Evolutionary conservation across 2,797 vertebrate genomes (phyloP), one percentile per base, ranked within the genome.

Genomic region (Crocidura indochinensis): DNA sequence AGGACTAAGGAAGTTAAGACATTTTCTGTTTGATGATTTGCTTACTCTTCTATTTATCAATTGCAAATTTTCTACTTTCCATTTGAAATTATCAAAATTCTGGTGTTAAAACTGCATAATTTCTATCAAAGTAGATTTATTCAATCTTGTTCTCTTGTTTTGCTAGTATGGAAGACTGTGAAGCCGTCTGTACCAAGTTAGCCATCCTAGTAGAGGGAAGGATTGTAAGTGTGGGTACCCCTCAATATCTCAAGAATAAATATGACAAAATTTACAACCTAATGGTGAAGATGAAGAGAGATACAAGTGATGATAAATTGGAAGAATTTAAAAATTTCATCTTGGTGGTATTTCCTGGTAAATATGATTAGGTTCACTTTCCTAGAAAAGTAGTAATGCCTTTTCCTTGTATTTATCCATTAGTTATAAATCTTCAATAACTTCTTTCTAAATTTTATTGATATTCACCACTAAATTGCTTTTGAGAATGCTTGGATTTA

Each of bases 221-320:
- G 62, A 67, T 96, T 0, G 8, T 81, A 67, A 94, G 93, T 47
- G 27, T 96, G 29, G 95, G 95, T 10, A 96, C 84, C 85, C 93
- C 93, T 81, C 95, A 96, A 77, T 75, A 96, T 20, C 95, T 96
- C 69, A 96, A 96, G 71, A 93, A 62, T 84, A 96, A 94, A 46
- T 96, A 91, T 84, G 94, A 93, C 27, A 49, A 87, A 11, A 8
- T 91, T 77, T 95, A 96, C 20, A 91, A 29, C 74, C 53, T 96
- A 49, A 87, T 71, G 46, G 51, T 64, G 60, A 95, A 96, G 75
- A 8, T 83, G 87, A 91, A 95, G 53, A 62, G 6, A 47, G 56
- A 84, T 24, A 8, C 1, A 24, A 17, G 10, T 62, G 97, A 64
- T 17, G 15, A 97, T 0, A 98, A 98, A 26, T 22, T 94, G 65